Conservation (phyloP, 2,888 invertebrate species). For the Tuberolachnus salignus region DNA sequence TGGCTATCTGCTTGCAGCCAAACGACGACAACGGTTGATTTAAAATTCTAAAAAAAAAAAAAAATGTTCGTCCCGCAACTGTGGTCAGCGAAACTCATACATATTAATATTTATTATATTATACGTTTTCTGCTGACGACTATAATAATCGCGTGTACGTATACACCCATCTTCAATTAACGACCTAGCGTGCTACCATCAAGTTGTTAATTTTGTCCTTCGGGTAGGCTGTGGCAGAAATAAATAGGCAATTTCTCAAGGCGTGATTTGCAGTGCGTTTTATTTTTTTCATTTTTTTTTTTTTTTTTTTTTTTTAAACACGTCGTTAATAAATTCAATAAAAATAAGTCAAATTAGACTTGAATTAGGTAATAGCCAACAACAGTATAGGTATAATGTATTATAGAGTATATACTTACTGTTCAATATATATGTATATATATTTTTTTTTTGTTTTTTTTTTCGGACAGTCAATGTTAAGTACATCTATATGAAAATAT, state of each 20-base stretch:
- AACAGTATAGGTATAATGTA: too few species aligned
- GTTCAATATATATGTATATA: too few species aligned
- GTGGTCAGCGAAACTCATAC: slow-evolving; percentile 36
- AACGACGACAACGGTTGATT: slow-evolving; percentile 10
- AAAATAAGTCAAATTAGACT: slow-evolving; percentile 7
- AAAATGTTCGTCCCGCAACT: slow-evolving; percentile 30
- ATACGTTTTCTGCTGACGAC: not conserved
- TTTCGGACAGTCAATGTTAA: too few species aligned
- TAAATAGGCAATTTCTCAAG: slow-evolving; percentile 26
- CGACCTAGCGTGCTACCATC: slow-evolving; percentile 18
- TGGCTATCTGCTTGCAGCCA: too few species aligned
- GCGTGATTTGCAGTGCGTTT: slow-evolving; percentile 14
- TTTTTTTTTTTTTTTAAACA: not conserved
- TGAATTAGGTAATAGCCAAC: not conserved
- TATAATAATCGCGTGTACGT: slow-evolving; percentile 9
- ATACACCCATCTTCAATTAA: slow-evolving; percentile 28
- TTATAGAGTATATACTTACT: too few species aligned
- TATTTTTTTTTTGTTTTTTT: too few species aligned
- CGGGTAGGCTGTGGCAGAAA: slow-evolving; percentile 16
- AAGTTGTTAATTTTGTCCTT: slow-evolving; percentile 49
- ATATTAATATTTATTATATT: slow-evolving; percentile 29
- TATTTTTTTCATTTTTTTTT: not conserved
- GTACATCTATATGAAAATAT: too few species aligned
- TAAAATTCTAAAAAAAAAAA: slow-evolving; percentile 31
- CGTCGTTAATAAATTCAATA: slow-evolving; percentile 16